Evolutionary conservation across 2,113 vertebrate genomes (phyloP), one percentile per base, ranked within the genome.

Genomic region (Toxostoma redivivum): DNA sequence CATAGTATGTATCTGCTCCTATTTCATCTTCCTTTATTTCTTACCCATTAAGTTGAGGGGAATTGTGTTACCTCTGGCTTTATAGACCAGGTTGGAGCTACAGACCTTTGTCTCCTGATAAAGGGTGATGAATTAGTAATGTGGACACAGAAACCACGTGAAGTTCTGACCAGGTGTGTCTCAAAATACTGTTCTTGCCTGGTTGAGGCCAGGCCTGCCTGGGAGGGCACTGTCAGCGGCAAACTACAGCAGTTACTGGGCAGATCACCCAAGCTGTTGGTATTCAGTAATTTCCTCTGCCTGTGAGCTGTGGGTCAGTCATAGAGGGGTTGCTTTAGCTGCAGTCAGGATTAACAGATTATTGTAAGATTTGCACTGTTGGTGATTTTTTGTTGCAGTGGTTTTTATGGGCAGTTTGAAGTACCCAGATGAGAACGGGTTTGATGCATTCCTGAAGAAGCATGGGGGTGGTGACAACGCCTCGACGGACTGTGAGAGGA

Each of bases 351-450:
- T 5, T 15, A 44, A 14, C 31, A n/a, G 31, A n/a, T 65, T 7
- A 4, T 11, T 53, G 27, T 51, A 51, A 51, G 30, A 51, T 35
- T 37, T 35, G 24, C 76, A 7, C 95, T 50, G 86, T 38, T 92
- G 69, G 50, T 96, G 66, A n/a, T 87, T 56, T 97, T 87, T 38
- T 93, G 17, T 85, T 82, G 58, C 97, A 99, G 99, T 99, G 99
- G 99, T 99, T 85, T 99, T 99, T 57, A 99, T 99, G 99, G 99
- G 99, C 94, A 99, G 99, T 95, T 98, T 99, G 97, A 99, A 99
- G 95, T 99, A 99, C 81, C 99, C 99, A 0, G 99, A 98, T 61
- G 99, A 99, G 95, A 99, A 99, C 28, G 99, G 99, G 35, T 99
- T 99, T 28, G 99, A 99, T 37, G 99, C 98, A 0, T 99, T 99